These are phyloP conservation scores for Phymatocera aterrima DNA, from an alignment of 2,888 invertebrate genomes.

Conservation along the genomic window DNA sequence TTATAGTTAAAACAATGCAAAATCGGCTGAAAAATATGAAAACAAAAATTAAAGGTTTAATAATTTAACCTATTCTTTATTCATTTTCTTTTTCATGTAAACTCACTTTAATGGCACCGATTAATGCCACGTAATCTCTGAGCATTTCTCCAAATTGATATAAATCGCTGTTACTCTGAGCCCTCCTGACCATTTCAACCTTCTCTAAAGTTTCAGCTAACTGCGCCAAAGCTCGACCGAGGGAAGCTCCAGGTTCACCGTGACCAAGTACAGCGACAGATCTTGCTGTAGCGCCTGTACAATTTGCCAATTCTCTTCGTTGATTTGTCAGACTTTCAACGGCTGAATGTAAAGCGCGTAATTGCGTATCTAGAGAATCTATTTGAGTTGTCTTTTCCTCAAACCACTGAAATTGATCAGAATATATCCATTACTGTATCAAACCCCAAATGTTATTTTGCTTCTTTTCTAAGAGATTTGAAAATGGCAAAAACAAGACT, in stretches of 20 bases:
- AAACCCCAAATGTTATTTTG: background rate
- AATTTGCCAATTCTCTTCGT: constrained; percentile 87
- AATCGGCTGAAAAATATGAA: constrained; percentile 7
- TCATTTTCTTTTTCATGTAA: constrained; percentile 46
- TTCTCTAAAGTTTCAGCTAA: constrained; percentile 85
- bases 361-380: constrained; percentile 91
- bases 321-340: constrained; percentile 92
- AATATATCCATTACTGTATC: background rate
- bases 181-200: constrained; percentile 91
- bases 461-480: background rate
- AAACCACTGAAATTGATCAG: constrained; percentile 89
- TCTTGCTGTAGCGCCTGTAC: constrained; percentile 91
- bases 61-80: background rate
- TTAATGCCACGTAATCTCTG: constrained; percentile 94
- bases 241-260: constrained; percentile 93
- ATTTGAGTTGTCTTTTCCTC: constrained; percentile 96
- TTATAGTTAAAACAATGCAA: constrained; percentile 30
- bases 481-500: background rate
- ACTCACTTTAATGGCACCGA: constrained; percentile 90
- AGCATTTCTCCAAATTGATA: constrained; percentile 95
- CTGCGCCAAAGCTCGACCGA: constrained; percentile 93
- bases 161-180: constrained; percentile 97
- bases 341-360: constrained; percentile 90
- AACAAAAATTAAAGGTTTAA: constrained; percentile 24
- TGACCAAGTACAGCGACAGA: constrained; percentile 93